Evolutionary conservation across 1,140 invertebrate genomes (phyloP), one percentile per base, ranked within the genome.

Genomic region (Gonioctena quinquepunctata): DNA sequence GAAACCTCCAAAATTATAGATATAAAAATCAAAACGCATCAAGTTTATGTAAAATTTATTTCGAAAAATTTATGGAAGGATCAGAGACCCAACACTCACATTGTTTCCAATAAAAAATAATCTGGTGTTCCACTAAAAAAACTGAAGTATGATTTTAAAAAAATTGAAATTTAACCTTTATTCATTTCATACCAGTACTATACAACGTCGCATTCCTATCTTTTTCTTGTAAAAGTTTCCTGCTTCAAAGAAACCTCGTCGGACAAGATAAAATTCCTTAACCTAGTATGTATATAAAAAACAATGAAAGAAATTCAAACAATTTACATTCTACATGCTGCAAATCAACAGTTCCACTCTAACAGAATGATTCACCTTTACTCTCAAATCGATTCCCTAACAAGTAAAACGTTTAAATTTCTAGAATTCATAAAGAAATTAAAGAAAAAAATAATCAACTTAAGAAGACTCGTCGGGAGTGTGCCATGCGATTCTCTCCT

Each of bases 401-500:
- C 33, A 42, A 42, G n/a, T n/a, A n/a, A n/a, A 42, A 42, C 3
- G 33, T 42, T 42, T 8, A n/a, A 42, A 42, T 42, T n/a, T 1
- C 13, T 42, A n/a, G 16, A 42, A 42, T 42, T 42, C 33, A n/a
- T 11, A 0, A n/a, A 42, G 33, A 42, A 42, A 42, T 42, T 42
- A 42, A 42, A 42, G 11, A 13, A 42, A 2, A 42, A 42, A 42
- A 42, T 8, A 4, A 42, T 42, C 11, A 42, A 42, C 33, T 42
- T 42, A 42, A n/a, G 33, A 76, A 63, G 73, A 73, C 63, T 80
- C 81, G 50, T 82, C 86, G 13, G 92, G 91, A 67, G 92, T 93
- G 81, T 97, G 95, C 96, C 96, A 98, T 7, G 95, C 97, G 16
- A 98, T 88, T 79, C 96, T 87, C 80, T 98, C 96, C 83, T 98